phyloP scores from a whole-genome alignment of 1,140 invertebrate genomes.

The Calycopis cecrops region DNA sequence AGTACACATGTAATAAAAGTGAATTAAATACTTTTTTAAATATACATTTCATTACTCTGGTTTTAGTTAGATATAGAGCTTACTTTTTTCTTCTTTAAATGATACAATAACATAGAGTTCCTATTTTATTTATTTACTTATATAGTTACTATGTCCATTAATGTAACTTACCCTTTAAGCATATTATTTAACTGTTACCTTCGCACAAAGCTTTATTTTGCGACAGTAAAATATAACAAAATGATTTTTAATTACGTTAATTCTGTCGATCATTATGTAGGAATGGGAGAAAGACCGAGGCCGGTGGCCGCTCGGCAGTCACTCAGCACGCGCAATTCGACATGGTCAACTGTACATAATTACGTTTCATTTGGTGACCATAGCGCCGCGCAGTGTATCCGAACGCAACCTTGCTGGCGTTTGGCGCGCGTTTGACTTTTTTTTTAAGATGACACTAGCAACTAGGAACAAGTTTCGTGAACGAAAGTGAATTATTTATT shows the following conservation, averaged over 20 bases:
- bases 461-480: constrained; percentile 47
- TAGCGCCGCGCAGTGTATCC: constrained; percentile 24
- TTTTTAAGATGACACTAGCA: constrained; percentile 25
- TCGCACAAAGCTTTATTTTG: neutral
- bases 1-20: too few species aligned
- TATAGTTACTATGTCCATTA: too few species aligned
- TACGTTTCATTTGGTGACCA: constrained; percentile 38
- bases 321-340: constrained; percentile 65
- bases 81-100: too few species aligned
- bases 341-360: constrained; percentile 68
- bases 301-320: constrained; percentile 56
- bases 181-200: too few species aligned
- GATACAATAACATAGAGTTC: too few species aligned
- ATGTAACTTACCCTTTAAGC: too few species aligned
- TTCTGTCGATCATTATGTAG: constrained; percentile 57
- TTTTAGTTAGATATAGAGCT: too few species aligned
- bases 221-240: constrained; percentile 2
- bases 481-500: constrained; percentile 63
- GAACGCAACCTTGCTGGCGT: constrained; percentile 32
- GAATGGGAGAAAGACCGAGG: constrained; percentile 67
- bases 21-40: too few species aligned
- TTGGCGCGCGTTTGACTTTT: constrained; percentile 49
- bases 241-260: constrained; percentile 19
- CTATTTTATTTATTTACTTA: too few species aligned
- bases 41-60: too few species aligned